These are phyloP conservation scores for Acrobasis repandana DNA, from an alignment of 2,888 invertebrate genomes.

Conservation along the genomic window DNA sequence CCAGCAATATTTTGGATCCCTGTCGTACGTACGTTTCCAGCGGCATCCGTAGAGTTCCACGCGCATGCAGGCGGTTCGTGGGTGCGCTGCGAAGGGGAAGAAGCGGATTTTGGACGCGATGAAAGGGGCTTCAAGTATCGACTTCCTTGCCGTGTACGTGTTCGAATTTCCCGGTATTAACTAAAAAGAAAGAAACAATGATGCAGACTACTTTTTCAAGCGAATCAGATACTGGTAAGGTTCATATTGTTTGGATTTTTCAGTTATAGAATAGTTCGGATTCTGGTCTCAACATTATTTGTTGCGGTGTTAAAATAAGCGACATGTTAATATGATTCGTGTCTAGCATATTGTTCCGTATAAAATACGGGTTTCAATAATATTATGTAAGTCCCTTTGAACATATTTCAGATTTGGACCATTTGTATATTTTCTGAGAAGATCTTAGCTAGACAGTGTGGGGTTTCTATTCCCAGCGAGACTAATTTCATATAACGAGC, in stretches of 20 bases:
- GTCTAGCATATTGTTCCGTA: too few species aligned
- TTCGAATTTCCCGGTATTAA: slow-evolving; percentile 89
- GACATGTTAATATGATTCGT: too few species aligned
- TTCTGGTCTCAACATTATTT: too few species aligned
- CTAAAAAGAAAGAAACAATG: slow-evolving; percentile 71
- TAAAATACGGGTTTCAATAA: too few species aligned
- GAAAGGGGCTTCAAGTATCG: slow-evolving; percentile 91
- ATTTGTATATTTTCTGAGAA: neutral
- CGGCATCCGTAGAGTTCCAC: slow-evolving; percentile 95
- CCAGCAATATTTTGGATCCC: slow-evolving; percentile 49
- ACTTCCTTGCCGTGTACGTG: slow-evolving; percentile 87
- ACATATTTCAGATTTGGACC: neutral
- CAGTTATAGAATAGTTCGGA: too few species aligned
- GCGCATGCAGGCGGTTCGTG: slow-evolving; percentile 95
- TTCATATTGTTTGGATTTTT: too few species aligned
- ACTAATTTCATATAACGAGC: slow-evolving; percentile 56
- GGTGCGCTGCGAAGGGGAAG: slow-evolving; percentile 93
- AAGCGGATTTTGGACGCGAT: slow-evolving; percentile 93
- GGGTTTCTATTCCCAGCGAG: slow-evolving; percentile 46
- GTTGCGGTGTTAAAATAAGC: too few species aligned
- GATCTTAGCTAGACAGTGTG: slow-evolving; percentile 30
- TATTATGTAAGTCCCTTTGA: neutral
- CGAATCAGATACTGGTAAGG: too few species aligned
- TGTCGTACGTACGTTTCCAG: slow-evolving; percentile 78
- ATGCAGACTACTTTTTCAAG: neutral